phyloP scores from a whole-genome alignment of 2,113 vertebrate species.

The Salvator merianae region DNA sequence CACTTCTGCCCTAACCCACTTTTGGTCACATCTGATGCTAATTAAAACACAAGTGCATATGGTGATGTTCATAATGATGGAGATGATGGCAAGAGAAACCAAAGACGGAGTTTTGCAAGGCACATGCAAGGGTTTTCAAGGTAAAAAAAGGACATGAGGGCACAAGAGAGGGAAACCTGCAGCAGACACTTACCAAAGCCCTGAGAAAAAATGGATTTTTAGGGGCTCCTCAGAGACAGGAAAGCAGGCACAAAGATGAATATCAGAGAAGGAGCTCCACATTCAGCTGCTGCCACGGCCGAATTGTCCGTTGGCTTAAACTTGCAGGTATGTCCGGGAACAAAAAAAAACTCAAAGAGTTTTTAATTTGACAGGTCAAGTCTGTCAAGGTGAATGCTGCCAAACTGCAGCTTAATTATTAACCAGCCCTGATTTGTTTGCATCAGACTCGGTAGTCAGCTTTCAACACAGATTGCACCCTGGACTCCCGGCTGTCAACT shows the following conservation, averaged over 20 bases:
- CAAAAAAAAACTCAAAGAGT: background rate
- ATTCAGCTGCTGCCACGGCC: background rate
- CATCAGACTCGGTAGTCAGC: conserved; percentile 58
- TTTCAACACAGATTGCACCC: conserved; percentile 49
- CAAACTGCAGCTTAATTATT: conserved; percentile 66
- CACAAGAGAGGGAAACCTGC: background rate
- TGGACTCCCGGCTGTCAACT: conserved; percentile 55
- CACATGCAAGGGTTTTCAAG: too few relatives aligned
- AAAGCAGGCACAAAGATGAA: background rate
- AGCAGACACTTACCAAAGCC: background rate
- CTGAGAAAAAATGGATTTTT: background rate
- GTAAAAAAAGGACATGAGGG: background rate
- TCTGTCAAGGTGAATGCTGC: conserved; percentile 64
- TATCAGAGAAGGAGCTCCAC: background rate
- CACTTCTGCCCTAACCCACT: background rate
- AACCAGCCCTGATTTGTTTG: conserved; percentile 63
- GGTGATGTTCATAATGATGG: too few relatives aligned
- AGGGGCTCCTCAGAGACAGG: background rate
- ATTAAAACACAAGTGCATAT: background rate
- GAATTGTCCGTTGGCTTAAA: background rate
- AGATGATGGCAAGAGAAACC: too few relatives aligned
- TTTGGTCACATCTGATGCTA: background rate
- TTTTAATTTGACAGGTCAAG: conserved; percentile 58
- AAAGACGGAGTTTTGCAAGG: too few relatives aligned
- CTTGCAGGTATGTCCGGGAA: background rate